A percentile compares a stretch with the other conserved stretches of the same genome.
Evolutionary conservation across 1,140 invertebrate genomes (phyloP).

Genomic region (Bilobella aurantiaca): DNA sequence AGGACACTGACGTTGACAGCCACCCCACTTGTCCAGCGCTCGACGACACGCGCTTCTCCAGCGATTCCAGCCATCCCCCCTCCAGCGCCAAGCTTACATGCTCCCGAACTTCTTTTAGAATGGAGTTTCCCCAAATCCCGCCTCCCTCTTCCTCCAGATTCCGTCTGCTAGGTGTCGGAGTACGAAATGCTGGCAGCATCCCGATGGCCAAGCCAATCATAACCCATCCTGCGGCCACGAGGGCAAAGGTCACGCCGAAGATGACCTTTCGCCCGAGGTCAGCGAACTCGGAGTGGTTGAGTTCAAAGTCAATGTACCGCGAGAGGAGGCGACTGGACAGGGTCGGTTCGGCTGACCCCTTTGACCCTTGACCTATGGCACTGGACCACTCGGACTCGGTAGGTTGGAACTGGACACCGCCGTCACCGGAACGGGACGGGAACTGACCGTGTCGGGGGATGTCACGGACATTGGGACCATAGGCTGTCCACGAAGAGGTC

Average conservation of each 20-base stretch:
- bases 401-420: conserved; percentile 7
- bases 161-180: neutral
- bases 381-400: conserved; percentile 14
- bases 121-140: neutral
- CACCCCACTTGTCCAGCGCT: conserved; percentile 8
- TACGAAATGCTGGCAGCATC: neutral
- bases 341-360: neutral
- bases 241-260: conserved; percentile 3
- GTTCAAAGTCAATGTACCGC: conserved; percentile 17
- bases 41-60: conserved; percentile 18
- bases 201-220: neutral
- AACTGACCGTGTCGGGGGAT: conserved; percentile 1
- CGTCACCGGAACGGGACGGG: conserved; percentile 2
- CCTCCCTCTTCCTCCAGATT: neutral
- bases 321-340: conserved; percentile 8
- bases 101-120: conserved; percentile 2
- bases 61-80: conserved; percentile 12
- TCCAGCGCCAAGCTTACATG: conserved; percentile 13
- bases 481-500: neutral
- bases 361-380: neutral
- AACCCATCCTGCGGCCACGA: neutral
- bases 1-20: conserved; percentile 24
- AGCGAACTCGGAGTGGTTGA: conserved; percentile 9
- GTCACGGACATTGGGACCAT: neutral
- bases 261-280: conserved; percentile 9